These are phyloP conservation scores for Malthinus flaveolus DNA, from an alignment of 2,888 invertebrate species.

Conservation along the genomic window DNA sequence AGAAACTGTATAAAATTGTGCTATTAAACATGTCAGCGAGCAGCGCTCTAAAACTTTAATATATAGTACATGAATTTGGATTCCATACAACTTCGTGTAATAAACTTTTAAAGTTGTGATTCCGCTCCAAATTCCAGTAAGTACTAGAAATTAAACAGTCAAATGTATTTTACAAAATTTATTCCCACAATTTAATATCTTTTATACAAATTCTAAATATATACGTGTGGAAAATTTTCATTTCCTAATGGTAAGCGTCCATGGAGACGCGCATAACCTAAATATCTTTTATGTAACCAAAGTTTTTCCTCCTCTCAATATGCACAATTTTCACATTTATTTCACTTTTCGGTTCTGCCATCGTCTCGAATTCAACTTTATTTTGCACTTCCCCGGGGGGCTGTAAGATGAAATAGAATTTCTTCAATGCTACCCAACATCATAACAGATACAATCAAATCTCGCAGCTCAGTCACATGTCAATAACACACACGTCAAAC, in stretches of 20 bases:
- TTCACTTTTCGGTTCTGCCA: constrained; percentile 32
- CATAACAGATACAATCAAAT: constrained; percentile 43
- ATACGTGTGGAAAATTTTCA: no score
- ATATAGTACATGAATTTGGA: constrained; percentile 43
- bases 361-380: constrained; percentile 31
- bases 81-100: constrained; percentile 48
- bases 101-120: constrained; percentile 40
- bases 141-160: constrained; percentile 42
- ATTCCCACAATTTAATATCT: constrained; percentile 22
- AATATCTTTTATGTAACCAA: not conserved
- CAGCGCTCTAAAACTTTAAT: constrained; percentile 43
- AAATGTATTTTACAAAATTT: constrained; percentile 43
- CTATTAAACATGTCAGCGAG: constrained; percentile 45
- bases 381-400: constrained; percentile 39
- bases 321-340: constrained; percentile 19
- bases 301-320: constrained; percentile 13
- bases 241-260: no score
- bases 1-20: constrained; percentile 41
- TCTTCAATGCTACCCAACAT: constrained; percentile 38
- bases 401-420: constrained; percentile 45
- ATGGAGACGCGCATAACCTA: not conserved
- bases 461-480: constrained; percentile 42
- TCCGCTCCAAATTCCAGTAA: constrained; percentile 41
- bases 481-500: constrained; percentile 44
- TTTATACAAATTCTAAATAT: not conserved